Base-by-base conservation (phyloP, 2,888 invertebrate genomes). In the Apamea sordens region DNA sequence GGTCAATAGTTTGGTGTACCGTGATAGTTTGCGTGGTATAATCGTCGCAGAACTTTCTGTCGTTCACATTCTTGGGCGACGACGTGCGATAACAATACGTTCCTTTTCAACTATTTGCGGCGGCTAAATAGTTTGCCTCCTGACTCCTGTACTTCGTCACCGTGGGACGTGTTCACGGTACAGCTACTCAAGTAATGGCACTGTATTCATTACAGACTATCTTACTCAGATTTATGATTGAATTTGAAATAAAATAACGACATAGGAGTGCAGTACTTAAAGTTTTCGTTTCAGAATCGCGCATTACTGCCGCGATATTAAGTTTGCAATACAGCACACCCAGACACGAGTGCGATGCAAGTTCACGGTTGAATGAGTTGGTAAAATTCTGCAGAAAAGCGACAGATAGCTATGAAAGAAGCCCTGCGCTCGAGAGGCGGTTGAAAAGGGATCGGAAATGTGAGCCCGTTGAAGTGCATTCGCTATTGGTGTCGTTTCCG, bases 1-100 rank as follows among this genome's bases (percentile, higher is more conserved):
- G 95, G 95, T 96, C 96, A 95, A 96, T 96, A 96, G 94, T 95
- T 95, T 90, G 93, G 93, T 95, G 93, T 94, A 93, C 92, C 89
- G 91, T 90, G 92, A 93, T 93, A 95, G 94, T 95, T 96, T 93
- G 93, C 93, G 92, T 90, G 94, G 93, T 93, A 93, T 94, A 92
- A 94, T 94, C 92, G 91, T 85, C 87, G 92, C 90, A 85, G 90
- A 95, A 94, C 93, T 95, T 96, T 93, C 94, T 91, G 93, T 92
- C 92, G 93, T 90, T 93, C 92, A 90, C 95, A 96, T 96, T 95
- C 95, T 93, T 94, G 91, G 89, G 88, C 92, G 87, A 88, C 92
- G 89, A 90, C 94, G 94, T 95, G 95, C 93, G 94, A 96, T 94
- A 95, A 95, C 94, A 94, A 88, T 92, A 92, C 94, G 93, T 95